phyloP scores from a whole-genome alignment of 2,888 invertebrate species.

The Cryptosula pallasiana region DNA sequence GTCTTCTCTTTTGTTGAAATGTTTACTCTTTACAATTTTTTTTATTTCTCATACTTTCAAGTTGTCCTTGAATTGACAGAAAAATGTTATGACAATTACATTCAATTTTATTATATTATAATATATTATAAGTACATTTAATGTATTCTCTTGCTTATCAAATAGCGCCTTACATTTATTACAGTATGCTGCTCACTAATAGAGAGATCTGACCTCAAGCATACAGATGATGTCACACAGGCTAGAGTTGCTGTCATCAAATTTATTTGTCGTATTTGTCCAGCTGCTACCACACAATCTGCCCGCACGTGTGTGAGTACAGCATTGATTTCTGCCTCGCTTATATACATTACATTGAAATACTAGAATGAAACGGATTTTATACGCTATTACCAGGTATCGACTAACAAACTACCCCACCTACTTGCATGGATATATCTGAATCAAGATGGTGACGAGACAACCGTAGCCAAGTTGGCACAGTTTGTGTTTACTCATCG shows the following conservation, averaged over 20 bases:
- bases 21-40: too few relatives aligned
- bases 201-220: not conserved
- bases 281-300: not conserved
- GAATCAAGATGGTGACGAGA: not conserved
- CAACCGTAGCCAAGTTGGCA: not conserved
- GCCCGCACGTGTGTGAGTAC: not conserved
- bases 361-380: too few relatives aligned
- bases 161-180: not conserved
- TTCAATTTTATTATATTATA: too few relatives aligned
- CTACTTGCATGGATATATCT: not conserved
- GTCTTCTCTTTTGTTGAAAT: not conserved
- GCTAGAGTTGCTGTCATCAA: not conserved
- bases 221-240: not conserved
- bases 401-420: not conserved
- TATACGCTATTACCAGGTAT: too few relatives aligned
- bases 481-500: constrained; percentile 13
- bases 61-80: too few relatives aligned
- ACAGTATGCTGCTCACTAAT: constrained; percentile 13
- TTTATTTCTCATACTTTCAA: too few relatives aligned
- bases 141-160: too few relatives aligned
- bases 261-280: not conserved
- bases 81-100: too few relatives aligned
- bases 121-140: too few relatives aligned
- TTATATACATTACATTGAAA: too few relatives aligned
- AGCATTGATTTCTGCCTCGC: too few relatives aligned